Percentiles rank a stretch among this genome's conserved stretches.
Evolutionary conservation across 1,140 invertebrate genomes (phyloP).

Genomic region (Microvelia longipes): DNA sequence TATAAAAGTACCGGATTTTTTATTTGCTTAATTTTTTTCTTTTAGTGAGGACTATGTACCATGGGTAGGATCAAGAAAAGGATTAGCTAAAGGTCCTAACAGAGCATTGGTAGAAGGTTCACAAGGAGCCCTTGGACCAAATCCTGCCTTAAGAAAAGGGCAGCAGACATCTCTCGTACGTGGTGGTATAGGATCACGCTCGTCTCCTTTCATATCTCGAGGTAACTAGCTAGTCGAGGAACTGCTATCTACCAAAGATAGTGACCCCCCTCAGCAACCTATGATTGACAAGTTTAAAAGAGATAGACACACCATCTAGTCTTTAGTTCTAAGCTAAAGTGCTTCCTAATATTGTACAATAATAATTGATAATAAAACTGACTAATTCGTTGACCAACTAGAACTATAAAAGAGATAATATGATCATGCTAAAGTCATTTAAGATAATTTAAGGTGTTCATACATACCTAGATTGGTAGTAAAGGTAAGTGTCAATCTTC

Average conservation of each 20-base stretch:
- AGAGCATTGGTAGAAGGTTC: conserved; percentile 30
- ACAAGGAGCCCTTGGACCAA: conserved; percentile 40
- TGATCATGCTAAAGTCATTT: no score
- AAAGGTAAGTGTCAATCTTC: no score
- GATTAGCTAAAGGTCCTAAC: conserved; percentile 39
- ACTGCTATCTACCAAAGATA: not conserved
- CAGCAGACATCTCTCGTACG: conserved; percentile 43
- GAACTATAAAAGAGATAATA: no score
- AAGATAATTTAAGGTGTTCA: no score
- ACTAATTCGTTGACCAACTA: no score
- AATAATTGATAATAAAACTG: no score
- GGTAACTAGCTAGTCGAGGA: not conserved
- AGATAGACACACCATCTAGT: not conserved
- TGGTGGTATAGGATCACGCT: conserved; percentile 37
- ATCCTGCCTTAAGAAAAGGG: conserved; percentile 44
- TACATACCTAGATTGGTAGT: no score
- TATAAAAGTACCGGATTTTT: no score
- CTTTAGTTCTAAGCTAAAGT: no score
- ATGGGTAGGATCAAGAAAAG: conserved; percentile 48
- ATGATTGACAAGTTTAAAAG: not conserved
- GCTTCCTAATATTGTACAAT: no score
- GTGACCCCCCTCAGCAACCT: not conserved
- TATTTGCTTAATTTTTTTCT: no score
- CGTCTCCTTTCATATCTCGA: conserved; percentile 26
- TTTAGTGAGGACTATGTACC: conserved; percentile 52